These are phyloP conservation scores for Cybosia mesomella DNA, from an alignment of 2,888 invertebrate species.

Conservation along the genomic window DNA sequence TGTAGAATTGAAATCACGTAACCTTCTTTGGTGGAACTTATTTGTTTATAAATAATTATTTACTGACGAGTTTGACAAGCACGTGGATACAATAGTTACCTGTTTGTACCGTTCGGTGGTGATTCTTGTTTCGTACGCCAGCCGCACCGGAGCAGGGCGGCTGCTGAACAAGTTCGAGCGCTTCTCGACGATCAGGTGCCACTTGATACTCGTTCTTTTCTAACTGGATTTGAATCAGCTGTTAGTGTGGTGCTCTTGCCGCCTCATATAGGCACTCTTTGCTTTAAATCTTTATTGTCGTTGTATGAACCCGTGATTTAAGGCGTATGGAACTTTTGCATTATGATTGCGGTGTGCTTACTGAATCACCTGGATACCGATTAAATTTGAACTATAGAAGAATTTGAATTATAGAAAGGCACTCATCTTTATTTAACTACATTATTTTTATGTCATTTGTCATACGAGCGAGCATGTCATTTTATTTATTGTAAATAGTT, in stretches of 20 bases:
- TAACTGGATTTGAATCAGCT: constrained; percentile 85
- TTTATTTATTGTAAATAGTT: constrained; percentile 4
- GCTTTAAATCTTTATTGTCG: constrained; percentile 13
- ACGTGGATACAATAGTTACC: constrained; percentile 82
- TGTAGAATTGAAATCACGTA: neutral
- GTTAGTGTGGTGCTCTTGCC: constrained; percentile 71
- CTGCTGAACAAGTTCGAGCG: constrained; percentile 84
- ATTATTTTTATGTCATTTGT: neutral
- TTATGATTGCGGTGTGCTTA: neutral
- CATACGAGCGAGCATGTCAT: constrained; percentile 16
- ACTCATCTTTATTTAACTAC: neutral
- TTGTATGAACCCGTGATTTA: neutral
- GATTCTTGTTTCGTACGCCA: constrained; percentile 55
- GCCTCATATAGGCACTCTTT: constrained; percentile 45
- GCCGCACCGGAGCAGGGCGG: constrained; percentile 67
- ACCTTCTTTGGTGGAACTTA: constrained; percentile 30
- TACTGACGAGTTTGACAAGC: constrained; percentile 76
- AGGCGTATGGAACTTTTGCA: neutral
- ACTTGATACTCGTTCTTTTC: constrained; percentile 84
- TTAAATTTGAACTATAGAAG: neutral
- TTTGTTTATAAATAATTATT: constrained; percentile 62
- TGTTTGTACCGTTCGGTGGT: constrained; percentile 83
- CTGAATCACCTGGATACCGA: neutral
- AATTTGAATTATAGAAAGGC: neutral
- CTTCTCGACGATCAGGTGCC: constrained; percentile 83